Evolutionary conservation across 2,888 invertebrate genomes (phyloP).

Genomic region (Phorcus lineatus): DNA sequence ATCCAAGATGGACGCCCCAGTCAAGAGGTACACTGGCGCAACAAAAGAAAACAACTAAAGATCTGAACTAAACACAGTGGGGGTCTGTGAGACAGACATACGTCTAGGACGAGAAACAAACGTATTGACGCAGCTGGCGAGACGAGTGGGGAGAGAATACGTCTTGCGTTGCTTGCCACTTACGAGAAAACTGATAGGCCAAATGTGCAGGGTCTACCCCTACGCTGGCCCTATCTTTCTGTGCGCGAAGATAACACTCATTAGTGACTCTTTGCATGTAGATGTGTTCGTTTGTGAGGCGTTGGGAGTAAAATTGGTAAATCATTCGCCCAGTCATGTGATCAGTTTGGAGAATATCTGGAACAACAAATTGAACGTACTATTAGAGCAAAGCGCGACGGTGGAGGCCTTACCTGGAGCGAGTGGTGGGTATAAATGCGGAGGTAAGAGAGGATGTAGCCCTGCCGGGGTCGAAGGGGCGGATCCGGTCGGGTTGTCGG

Average conservation of each 20-base stretch:
- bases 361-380: conserved; percentile 35
- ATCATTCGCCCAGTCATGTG: conserved; percentile 70
- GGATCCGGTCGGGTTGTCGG: conserved; percentile 48
- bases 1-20: no score
- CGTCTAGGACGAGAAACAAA: conserved; percentile 18
- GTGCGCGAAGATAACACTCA: conserved; percentile 64
- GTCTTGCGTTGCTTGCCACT: conserved; percentile 47
- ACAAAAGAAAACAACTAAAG: conserved; percentile 11
- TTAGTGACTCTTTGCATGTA: conserved; percentile 69
- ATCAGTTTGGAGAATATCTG: conserved; percentile 67
- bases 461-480: conserved; percentile 34
- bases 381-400: conserved; percentile 3
- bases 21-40: neutral
- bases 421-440: conserved; percentile 50
- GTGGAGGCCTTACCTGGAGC: conserved; percentile 57
- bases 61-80: neutral
- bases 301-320: conserved; percentile 71
- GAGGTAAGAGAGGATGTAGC: conserved; percentile 33
- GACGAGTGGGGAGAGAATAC: neutral
- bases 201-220: conserved; percentile 66
- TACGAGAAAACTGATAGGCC: conserved; percentile 71
- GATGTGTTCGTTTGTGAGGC: conserved; percentile 66
- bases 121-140: neutral
- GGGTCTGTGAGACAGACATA: neutral
- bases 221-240: conserved; percentile 55